Base-by-base conservation (phyloP, 2,113 vertebrate species). In the Amblyornis subalaris region DNA sequence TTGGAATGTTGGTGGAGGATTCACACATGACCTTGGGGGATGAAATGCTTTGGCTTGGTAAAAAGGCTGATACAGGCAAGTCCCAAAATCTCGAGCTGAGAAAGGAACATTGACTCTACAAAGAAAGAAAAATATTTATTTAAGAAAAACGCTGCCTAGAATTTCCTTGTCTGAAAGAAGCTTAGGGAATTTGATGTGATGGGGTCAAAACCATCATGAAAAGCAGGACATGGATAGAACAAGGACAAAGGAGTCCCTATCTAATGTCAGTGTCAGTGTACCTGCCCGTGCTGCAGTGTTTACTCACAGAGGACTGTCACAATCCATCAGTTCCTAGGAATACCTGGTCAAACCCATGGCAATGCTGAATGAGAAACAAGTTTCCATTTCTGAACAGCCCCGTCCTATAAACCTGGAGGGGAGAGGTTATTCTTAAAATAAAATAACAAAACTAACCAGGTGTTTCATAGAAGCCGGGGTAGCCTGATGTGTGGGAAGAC, bases 41-140 rank as follows among this genome's bases (percentile, higher is more conserved):
- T 82, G 12, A 88, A 95, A 79, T n/a, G 54, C 44, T 89, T 89
- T 80, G 54, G 66, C 38, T 48, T 64, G 33, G 42, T 36, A 44
- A 58, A 87, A 92, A 45, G 28, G 33, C 55, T 93, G 42, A 84
- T 70, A 74, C 0, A 20, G 36, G 55, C 81, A 81, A 90, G 69
- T 78, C 72, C 47, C 61, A 85, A 55, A 77, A 74, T 51, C 48
- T 85, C 28, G 50, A 77, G 40, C 51, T 80, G 60, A 50, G 62
- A 81, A 75, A 47, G 73, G n/a, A 87, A 45, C 33, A 33, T 31
- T 58, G 28, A 48, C 45, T 74, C 40, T 57, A 75, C 31, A 85
- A 65, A 90, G 71, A 92, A 77, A 92, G 44, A 71, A 86, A 81
- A 76, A 69, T 75, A 54, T 74, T 88, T 79, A 15, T 77, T 93